Base-by-base conservation (phyloP, 2,888 invertebrate species). In the Pogonocherus hispidulus region DNA sequence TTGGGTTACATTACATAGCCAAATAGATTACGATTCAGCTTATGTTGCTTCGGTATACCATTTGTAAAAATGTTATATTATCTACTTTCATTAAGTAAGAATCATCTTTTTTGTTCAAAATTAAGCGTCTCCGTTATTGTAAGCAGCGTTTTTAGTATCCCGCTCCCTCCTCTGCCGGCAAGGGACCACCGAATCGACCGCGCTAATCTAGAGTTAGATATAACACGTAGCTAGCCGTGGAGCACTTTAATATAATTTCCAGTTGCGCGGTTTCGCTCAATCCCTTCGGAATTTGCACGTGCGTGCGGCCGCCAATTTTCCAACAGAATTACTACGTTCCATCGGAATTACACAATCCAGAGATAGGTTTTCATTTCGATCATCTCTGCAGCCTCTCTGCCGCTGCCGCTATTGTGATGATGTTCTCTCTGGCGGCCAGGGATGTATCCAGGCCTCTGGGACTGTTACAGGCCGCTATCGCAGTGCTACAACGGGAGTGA, bases 241-340 rank as follows among this genome's bases (percentile, higher is more conserved):
- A 82, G 81, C 81, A 80, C 80, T 83, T 83, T 84, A 84, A 84
- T 83, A 83, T 83, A 83, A 84, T 84, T 84, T 84, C 82, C 82
- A 80, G 81, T 80, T 80, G 80, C 83, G 83, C 81, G 83, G 83
- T 82, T 83, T 82, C 79, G 70, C 79, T 81, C 82, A 82, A 83
- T 83, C 83, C 83, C 82, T 81, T 81, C 80, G 82, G 82, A 82
- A 80, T 80, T 81, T 80, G 80, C 82, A 83, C 83, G 83, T 83
- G 82, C 80, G 82, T 78, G 79, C 78, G 76, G 78, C 77, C 76
- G 80, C 79, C 81, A 81, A 82, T 82, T 83, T 82, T 82, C 81
- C 79, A 79, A 80, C 79, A 80, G 80, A 82, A 82, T 84, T 82
- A 82, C 79, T 82, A 82, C 79, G 77, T 78, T 79, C 77, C 72